These are phyloP conservation scores for Poecilia latipinna DNA, from an alignment of 2,113 vertebrate genomes.

Conservation along the genomic window DNA sequence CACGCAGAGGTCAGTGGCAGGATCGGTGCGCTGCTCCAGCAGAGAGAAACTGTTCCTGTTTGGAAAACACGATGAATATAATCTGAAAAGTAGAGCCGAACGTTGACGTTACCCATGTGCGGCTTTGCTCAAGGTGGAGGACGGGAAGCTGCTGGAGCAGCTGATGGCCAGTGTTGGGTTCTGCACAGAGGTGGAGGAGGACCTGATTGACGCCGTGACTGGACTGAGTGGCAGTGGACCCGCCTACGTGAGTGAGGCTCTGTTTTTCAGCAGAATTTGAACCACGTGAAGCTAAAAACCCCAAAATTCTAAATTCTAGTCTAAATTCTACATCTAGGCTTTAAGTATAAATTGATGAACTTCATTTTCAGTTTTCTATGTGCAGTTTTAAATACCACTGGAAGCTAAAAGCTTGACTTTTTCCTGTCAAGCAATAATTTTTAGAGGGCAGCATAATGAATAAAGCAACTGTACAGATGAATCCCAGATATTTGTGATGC, in stretches of 20 bases:
- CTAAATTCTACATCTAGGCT: no score
- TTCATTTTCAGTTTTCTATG: no score
- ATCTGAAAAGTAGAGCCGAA: not conserved
- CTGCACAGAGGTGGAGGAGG: constrained; percentile 97
- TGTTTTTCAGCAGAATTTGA: not conserved
- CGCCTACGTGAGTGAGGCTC: constrained; percentile 87
- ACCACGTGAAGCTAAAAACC: no score
- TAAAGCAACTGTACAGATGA: not conserved
- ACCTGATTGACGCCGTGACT: constrained; percentile 94
- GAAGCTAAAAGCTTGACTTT: no score
- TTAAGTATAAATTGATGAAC: not conserved
- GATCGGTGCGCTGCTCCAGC: constrained; percentile 15
- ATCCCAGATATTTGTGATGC: not conserved
- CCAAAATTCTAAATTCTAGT: no score
- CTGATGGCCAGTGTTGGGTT: constrained; percentile 96
- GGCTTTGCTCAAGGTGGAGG: constrained; percentile 81
- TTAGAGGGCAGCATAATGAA: not conserved
- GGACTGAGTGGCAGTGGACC: constrained; percentile 97
- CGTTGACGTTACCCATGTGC: not conserved
- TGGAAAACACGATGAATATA: not conserved
- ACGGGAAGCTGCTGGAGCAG: constrained; percentile 92
- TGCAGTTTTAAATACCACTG: no score
- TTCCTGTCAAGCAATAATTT: not conserved
- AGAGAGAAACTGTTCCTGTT: not conserved
- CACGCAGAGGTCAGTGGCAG: constrained; percentile 89